Conservation (phyloP, 1,140 invertebrate genomes). For the Drosophila oshimai region DNA sequence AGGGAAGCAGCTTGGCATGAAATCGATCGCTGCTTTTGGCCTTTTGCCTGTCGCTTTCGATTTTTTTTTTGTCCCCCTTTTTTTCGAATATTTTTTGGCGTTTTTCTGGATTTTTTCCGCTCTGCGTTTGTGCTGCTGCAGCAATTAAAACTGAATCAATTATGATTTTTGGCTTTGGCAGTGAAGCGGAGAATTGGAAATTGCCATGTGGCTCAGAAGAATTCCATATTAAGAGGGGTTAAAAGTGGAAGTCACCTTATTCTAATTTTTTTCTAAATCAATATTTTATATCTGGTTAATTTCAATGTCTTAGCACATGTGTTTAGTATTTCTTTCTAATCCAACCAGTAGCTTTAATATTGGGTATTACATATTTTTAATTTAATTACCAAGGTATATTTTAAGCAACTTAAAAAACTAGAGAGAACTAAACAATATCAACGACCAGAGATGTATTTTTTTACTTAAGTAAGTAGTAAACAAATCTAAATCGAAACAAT, state of each 20-base stretch:
- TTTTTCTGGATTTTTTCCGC: background rate
- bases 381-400: no score
- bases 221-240: background rate
- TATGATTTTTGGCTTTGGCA: conserved; percentile 71
- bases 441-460: no score
- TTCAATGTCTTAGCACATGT: no score
- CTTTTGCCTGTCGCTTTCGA: conserved; percentile 44
- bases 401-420: no score
- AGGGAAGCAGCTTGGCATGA: conserved; percentile 33
- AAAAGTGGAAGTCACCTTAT: no score
- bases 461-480: no score
- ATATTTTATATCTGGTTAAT: no score
- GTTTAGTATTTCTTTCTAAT: no score
- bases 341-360: no score
- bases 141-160: conserved; percentile 78
- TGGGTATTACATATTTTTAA: no score
- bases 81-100: conserved; percentile 2
- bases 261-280: background rate
- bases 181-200: conserved; percentile 45
- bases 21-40: conserved; percentile 60
- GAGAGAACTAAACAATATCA: no score
- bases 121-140: conserved; percentile 35
- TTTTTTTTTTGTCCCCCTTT: background rate
- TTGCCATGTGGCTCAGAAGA: conserved; percentile 29
- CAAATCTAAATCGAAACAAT: no score